Base-by-base conservation (phyloP, 2,113 vertebrate species). In the Chaetorhynchus papuensis region DNA sequence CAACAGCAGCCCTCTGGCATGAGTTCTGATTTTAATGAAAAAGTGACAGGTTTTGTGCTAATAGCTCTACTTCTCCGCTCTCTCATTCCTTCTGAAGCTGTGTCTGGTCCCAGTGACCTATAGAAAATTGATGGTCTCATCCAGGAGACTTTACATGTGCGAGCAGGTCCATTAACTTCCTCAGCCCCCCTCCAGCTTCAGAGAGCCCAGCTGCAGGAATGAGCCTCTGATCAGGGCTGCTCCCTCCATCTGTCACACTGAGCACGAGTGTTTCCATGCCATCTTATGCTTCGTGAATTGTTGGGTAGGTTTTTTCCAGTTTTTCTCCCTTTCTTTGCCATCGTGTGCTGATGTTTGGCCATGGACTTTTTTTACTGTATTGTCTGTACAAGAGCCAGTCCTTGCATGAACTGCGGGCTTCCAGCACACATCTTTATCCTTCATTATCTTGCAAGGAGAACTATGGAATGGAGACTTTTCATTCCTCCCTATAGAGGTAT, bases 41-140 rank as follows among this genome's bases (percentile, higher is more conserved):
- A 87, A 96, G 83, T 88, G 89, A 69, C 80, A 89, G 87, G 44
- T 80, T 97, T 96, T 97, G 91, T 96, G 95, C 90, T 94, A 96
- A 96, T 94, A 96, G 94, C 61, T 95, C 83, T 47, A 57, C 64
- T 86, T 60, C 80, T 91, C 80, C 76, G 83, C 93, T 92, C 68
- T 93, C 79, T 76, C 88, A 23, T 95, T 94, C 66, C 82, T 84
- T 78, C 86, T 93, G 91, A 96, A 90, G 90, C 81, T 81, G 81
- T 72, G 94, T 69, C 96, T 94, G 83, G 94, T 95, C 79, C 65
- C 72, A 78, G 83, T 87, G 85, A 96, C 93, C 90, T 78, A 44
- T 26, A 61, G 72, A 90, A 94, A 96, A 97, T 90, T 87, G 81
- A 90, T 88, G 80, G 88, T 75, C 79, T 95, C 89, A 88, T 95